Conservation (phyloP, 1,140 invertebrate genomes). For the Protaetia brevitarsis region DNA sequence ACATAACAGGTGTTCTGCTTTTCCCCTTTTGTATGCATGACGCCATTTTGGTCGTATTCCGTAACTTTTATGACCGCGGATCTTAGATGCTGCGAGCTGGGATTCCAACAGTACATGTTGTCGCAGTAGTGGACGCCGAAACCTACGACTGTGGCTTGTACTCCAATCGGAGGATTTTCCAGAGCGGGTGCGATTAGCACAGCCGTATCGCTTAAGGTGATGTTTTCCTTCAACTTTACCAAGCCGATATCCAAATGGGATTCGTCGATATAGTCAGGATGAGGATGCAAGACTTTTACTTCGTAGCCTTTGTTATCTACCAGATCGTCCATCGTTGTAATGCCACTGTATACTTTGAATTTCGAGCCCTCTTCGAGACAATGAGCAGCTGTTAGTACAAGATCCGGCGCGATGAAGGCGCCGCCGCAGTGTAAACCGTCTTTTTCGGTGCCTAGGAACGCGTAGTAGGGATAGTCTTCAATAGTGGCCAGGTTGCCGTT, state of each 20-base stretch:
- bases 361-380: slow-evolving; percentile 15
- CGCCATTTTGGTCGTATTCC: background rate
- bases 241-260: background rate
- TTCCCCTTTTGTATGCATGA: background rate
- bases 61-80: background rate
- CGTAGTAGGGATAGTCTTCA: background rate
- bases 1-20: background rate
- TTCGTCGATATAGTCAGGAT: background rate
- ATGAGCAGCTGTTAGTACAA: slow-evolving; percentile 28
- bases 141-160: background rate
- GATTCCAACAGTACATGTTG: background rate
- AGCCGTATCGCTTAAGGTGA: background rate
- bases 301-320: background rate
- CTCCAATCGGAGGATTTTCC: background rate
- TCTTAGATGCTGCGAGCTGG: background rate
- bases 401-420: slow-evolving; percentile 11
- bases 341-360: background rate
- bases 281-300: background rate
- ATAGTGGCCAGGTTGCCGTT: background rate
- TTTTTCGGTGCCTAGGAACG: background rate
- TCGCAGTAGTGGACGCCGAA: background rate
- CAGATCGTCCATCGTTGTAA: background rate
- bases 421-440: slow-evolving; percentile 24
- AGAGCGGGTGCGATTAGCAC: background rate
- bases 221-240: background rate